Base-by-base conservation (phyloP, 1,140 invertebrate genomes). In the Colletes gigas region DNA sequence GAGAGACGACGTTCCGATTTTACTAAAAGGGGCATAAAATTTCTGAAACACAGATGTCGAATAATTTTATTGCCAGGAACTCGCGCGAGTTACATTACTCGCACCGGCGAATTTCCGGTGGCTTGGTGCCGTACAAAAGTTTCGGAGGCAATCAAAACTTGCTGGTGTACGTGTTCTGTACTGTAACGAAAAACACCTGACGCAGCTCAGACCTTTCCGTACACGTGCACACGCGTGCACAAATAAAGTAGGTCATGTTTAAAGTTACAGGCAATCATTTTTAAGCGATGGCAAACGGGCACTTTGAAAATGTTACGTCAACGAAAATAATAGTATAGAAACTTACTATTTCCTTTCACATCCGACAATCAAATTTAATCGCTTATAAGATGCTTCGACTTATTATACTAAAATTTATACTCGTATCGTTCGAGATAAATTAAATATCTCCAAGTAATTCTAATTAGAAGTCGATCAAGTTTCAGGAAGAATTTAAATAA, bases 101-200 rank as follows among this genome's bases (percentile, higher is more conserved):
- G 14, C 1, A 9, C 21, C n/a, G 44, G 55, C 50, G 50, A 52
- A 69, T 69, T 52, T 52, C 50, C 19, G 50, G 41, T 14, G 50
- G 50, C 30, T 39, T 63, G 60, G 21, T 30, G 54, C 17, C 60
- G 21, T 63, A 21, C 60, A 10, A 54, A 55, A 69, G 44, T 69
- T 69, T 54, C n/a, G 5, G n/a, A 50, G n/a, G n/a, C 67, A 69
- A 69, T 69, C 67, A 69, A 54, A 69, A 69, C 67, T 69, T 69
- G 5, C 19, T 8, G 19, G 50, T 54, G 54, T 69, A 21, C 14
- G 60, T 63, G 30, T 15, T 21, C 30, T 15, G 60, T 63, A 63
- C 19, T 63, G 12, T 63, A 39, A 63, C 12, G 59, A 63, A 63
- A 63, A 63, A 39, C 12, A 63, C 30, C 60, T 17, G 60, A 39